Base-by-base conservation (phyloP, 2,797 vertebrate species). In the Paramormyrops hopkinsi region DNA sequence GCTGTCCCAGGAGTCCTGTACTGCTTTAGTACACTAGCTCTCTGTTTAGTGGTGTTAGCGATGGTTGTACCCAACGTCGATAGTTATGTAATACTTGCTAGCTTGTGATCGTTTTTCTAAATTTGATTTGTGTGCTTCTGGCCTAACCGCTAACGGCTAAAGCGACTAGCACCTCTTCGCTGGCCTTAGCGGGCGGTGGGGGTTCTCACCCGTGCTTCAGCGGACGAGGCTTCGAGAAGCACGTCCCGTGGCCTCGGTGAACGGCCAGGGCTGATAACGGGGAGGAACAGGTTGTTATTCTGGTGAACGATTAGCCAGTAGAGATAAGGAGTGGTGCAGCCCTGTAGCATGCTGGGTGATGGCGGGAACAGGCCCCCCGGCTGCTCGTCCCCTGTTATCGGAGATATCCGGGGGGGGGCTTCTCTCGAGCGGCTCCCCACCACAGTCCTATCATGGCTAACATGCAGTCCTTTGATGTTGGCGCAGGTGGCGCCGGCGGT, bases 261-360 rank as follows among this genome's bases (percentile, higher is more conserved):
- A 37, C 51, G 25, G 51, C 48, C 48, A 17, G 33, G 48, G 29
- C 22, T 37, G 51, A 86, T 54, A 33, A 19, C 25, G 83, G 79
- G 22, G 44, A 29, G 48, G 83, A 86, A 86, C 83, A 54, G 50
- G 51, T 25, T 86, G 51, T 86, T 54, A 25, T 37, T 53, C 50
- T 33, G 33, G 85, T 86, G 22, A 59, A n/a, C 51, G 85, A 87
- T 87, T 87, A 87, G 85, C 29, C n/a, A 37, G 25, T 56, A 41
- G 29, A 87, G 51, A 56, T 59, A 56, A 87, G 53, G 53, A 56
- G 53, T 12, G 17, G 37, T 41, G 17, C 7, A n/a, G 73, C 37
- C 17, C 73, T 5, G 73, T n/a, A 6, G 83, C 4, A 11, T 85
- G 19, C 12, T 7, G 48, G 22, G n/a, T 33, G 48, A 85, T 48